phyloP scores from a whole-genome alignment of 2,113 vertebrate genomes.

The Neodontobutis hainanensis region DNA sequence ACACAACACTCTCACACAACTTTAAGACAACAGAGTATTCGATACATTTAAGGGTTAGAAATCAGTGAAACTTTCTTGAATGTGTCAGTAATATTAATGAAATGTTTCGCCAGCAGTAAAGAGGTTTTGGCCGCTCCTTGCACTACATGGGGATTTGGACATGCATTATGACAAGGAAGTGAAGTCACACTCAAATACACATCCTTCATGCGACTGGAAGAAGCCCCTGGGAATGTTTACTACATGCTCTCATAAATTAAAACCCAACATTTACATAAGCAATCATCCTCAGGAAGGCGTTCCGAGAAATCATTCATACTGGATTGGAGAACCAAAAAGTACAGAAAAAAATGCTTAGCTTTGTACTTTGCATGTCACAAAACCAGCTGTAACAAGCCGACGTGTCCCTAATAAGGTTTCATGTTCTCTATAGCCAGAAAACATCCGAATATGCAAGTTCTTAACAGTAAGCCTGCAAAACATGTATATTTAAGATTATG shows the following conservation, averaged over 20 bases:
- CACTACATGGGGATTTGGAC: conserved; percentile 25
- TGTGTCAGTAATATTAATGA: conserved; percentile 27
- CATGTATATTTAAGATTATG: conserved; percentile 13
- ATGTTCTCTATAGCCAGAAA: conserved; percentile 12
- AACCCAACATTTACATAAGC: conserved; percentile 4
- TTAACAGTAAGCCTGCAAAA: conserved; percentile 33
- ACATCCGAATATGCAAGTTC: conserved; percentile 17
- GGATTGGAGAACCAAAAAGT: not conserved
- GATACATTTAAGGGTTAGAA: conserved; percentile 62
- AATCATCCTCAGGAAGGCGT: conserved; percentile 29
- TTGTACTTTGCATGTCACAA: conserved; percentile 26
- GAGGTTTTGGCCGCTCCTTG: conserved; percentile 25
- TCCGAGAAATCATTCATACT: not conserved
- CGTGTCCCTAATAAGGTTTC: conserved; percentile 11
- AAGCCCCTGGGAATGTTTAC: conserved; percentile 32
- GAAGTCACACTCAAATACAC: conserved; percentile 33
- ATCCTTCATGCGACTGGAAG: conserved; percentile 52
- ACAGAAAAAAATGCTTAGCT: not conserved
- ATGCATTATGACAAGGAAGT: conserved; percentile 53
- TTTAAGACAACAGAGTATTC: conserved; percentile 70
- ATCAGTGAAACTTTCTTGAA: conserved; percentile 39
- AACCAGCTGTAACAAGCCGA: conserved; percentile 47
- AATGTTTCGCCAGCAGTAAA: conserved; percentile 21
- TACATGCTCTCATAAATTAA: conserved; percentile 13
- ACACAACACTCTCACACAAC: conserved; percentile 68